Evolutionary conservation across 2,113 vertebrate species (phyloP).

Genomic region (Anolis carolinensis): DNA sequence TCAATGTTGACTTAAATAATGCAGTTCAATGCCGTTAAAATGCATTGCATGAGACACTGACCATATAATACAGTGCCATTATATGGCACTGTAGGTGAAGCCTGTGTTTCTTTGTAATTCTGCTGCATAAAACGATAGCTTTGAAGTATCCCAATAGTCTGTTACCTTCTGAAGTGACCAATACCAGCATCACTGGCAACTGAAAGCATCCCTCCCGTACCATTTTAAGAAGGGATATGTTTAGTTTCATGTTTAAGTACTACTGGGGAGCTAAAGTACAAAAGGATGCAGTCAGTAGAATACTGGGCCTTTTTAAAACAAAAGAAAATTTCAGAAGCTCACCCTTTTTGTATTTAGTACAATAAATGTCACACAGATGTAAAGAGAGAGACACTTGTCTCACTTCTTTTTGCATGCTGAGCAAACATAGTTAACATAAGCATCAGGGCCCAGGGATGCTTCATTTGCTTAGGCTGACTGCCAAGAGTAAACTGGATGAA

Average conservation of each 20-base stretch:
- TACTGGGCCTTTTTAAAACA: not conserved
- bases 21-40: too few species aligned
- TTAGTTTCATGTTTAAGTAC: not conserved
- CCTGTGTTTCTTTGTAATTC: not conserved
- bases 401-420: constrained; percentile 47
- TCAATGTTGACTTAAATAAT: too few species aligned
- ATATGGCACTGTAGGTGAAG: too few species aligned
- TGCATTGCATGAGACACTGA: too few species aligned
- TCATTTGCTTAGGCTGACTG: constrained; percentile 43
- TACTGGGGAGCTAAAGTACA: not conserved
- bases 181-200: not conserved
- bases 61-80: too few species aligned
- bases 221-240: not conserved
- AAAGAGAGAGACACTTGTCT: constrained; percentile 29
- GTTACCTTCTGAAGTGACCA: not conserved
- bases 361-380: constrained; percentile 20
- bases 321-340: not conserved
- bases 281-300: not conserved
- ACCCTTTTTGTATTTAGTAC: constrained; percentile 20
- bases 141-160: not conserved
- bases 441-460: not conserved
- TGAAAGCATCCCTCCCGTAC: too few species aligned
- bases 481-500: constrained; percentile 46
- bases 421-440: constrained; percentile 31
- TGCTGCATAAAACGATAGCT: not conserved